A percentile compares a stretch with the other conserved stretches of the same genome.
Conservation (phyloP, 2,797 vertebrate species). For the Pteronotus mesoamericanus region DNA sequence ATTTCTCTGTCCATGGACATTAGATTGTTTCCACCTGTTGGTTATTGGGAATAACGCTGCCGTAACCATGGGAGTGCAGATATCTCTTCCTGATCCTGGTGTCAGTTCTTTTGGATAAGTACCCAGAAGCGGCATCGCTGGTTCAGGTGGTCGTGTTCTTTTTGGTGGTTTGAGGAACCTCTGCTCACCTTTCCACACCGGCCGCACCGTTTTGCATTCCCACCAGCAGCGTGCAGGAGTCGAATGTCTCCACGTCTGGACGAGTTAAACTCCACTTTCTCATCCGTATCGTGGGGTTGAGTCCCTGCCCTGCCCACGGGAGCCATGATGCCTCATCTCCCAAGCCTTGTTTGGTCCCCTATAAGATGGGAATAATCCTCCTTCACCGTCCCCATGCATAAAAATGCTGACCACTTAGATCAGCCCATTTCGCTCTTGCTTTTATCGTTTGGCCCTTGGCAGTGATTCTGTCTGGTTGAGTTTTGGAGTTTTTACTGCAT, state of each 20-base stretch:
- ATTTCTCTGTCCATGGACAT: background rate
- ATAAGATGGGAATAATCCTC: background rate
- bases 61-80: background rate
- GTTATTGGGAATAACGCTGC: background rate
- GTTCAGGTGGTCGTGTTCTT: background rate
- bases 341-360: background rate
- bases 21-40: background rate
- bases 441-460: slow-evolving; percentile 47
- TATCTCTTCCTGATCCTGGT: background rate
- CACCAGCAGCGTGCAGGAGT: background rate
- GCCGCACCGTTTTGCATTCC: background rate
- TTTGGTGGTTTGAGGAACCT: background rate
- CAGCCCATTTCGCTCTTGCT: background rate
- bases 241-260: background rate
- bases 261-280: background rate
- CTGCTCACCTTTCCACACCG: background rate
- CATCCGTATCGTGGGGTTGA: background rate
- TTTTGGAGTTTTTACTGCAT: slow-evolving; percentile 20
- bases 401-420: background rate
- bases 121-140: background rate
- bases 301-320: background rate
- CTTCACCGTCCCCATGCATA: background rate
- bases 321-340: background rate
- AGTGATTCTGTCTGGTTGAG: slow-evolving; percentile 19
- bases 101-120: background rate